Evolutionary conservation across 2,113 vertebrate genomes (phyloP), one percentile per base, ranked within the genome.

Genomic region (Numenius arquata): DNA sequence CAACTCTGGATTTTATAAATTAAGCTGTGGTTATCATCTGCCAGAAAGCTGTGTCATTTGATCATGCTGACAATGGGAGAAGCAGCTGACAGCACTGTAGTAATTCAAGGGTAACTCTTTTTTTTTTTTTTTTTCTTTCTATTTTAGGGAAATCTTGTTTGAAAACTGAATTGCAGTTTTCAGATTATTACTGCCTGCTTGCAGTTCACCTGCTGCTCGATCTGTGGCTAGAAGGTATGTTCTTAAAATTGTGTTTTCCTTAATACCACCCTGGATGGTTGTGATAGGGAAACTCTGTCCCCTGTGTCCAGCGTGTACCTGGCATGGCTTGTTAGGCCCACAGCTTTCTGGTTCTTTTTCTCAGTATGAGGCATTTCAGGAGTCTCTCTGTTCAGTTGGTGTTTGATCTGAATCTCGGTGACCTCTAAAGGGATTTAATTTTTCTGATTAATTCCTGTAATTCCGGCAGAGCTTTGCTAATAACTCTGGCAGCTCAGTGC

Each of bases 101-200:
- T 41, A 55, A 65, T 62, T 67, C 6, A 66, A 5, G 43, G 18
- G 5, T 93, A 43, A 80, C 17, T 36, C 53, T 85, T 79, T 89
- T 80, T 81, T 32, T 11, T 14, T 47, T 83, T 81, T 34, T n/a
- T n/a, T n/a, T n/a, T n/a, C n/a, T n/a, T 10, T 16, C 43, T 8
- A 36, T 58, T 85, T 14, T 90, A 99, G 99, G 99, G 20, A 99
- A 97, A 71, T 98, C 98, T 30, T 98, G 99, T 92, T 98, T 99
- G 98, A 99, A 99, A 98, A 99, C 99, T 26, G 99, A 99, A 96
- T 96, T 99, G 90, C 99, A 99, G 95, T 99, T 99, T 96, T 99
- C 99, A 21, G 99, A 99, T 84, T 99, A 99, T 98, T 99, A 99
- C 92, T 99, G 99, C 91, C 98, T 99, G 59, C 99, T 99, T 97